Evolutionary conservation across 2,797 vertebrate species (phyloP), one percentile per base, ranked within the genome.

Genomic region (Apogon talboti): DNA sequence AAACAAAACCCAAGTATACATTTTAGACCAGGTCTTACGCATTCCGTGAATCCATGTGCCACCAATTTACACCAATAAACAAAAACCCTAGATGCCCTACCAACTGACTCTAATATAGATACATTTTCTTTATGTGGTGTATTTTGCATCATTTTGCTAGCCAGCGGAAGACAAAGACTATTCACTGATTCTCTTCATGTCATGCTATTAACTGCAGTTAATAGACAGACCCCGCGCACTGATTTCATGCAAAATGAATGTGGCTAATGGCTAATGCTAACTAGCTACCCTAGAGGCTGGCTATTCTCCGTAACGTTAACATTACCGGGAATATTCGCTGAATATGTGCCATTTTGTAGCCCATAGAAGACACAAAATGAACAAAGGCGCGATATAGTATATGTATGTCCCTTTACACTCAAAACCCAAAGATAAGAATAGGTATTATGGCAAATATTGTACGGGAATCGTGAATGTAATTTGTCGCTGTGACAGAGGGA

Each of bases 231-330:
- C 45, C 30, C 52, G n/a, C 24, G 24, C 40, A 54, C 58, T 21
- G 3, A 55, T 56, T 53, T 11, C 12, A 64, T 21, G 21, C 35
- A n/a, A 16, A 61, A 68, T 35, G 14, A 48, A 6, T 4, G 46
- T 35, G 2, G 48, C 42, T 74, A 24, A 24, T 30, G 44, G 74
- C 81, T 85, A 81, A 78, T 54, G 86, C 81, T 87, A 88, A 52
- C 50, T 57, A 51, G 68, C 66, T 43, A 65, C 14, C 47, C 30
- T 11, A 59, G 18, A 52, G 40, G 70, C 72, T 74, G 81, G 73
- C 82, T 28, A 44, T 54, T 48, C 38, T 61, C 61, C 64, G 46
- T n/a, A 51, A 44, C 24, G 62, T 44, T 38, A 1, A 58, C 48
- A 47, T 44, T 52, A 13, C 3, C 33, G 6, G 28, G 14, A 38